A percentile compares a stretch with the other conserved stretches of the same genome.
phyloP scores from a whole-genome alignment of 2,888 invertebrate species.

The Meliscaeva auricollis region DNA sequence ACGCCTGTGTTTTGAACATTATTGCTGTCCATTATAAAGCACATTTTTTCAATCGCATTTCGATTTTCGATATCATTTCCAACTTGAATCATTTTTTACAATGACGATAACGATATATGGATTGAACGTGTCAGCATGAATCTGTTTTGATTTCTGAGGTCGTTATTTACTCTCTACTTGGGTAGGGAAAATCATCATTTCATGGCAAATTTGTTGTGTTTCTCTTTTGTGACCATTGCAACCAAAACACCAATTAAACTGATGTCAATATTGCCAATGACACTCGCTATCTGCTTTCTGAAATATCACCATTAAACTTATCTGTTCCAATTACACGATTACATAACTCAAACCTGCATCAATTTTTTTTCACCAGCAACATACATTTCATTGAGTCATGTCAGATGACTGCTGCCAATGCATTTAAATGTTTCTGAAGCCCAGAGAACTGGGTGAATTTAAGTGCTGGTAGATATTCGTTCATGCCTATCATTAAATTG shows the following conservation, averaged over 20 bases:
- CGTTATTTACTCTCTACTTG: too few species aligned
- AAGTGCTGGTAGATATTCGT: slow-evolving; percentile 51
- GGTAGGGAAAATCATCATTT: too few species aligned
- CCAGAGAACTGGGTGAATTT: slow-evolving; percentile 25
- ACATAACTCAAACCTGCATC: slow-evolving; percentile 18
- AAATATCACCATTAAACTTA: slow-evolving; percentile 28
- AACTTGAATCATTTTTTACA: neutral
- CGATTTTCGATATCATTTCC: neutral
- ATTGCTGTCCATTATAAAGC: neutral
- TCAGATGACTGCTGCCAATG: slow-evolving; percentile 46
- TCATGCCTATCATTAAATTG: slow-evolving; percentile 67
- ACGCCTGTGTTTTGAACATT: too few species aligned
- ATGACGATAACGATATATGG: neutral
- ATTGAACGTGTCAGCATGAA: slow-evolving; percentile 25
- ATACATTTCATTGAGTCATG: slow-evolving; percentile 45
- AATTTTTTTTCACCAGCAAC: slow-evolving; percentile 12
- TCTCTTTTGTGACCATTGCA: neutral
- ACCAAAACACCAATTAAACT: slow-evolving; percentile 39
- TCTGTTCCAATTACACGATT: slow-evolving; percentile 39
- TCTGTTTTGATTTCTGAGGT: slow-evolving; percentile 1
- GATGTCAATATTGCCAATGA: slow-evolving; percentile 40
- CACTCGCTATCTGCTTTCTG: slow-evolving; percentile 6
- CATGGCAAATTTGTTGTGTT: too few species aligned
- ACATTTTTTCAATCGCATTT: slow-evolving; percentile 8
- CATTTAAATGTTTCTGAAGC: slow-evolving; percentile 35